A percentile compares a stretch with the other conserved stretches of the same genome.
Evolutionary conservation across 2,113 vertebrate genomes (phyloP).

Genomic region (Antechinus flavipes): DNA sequence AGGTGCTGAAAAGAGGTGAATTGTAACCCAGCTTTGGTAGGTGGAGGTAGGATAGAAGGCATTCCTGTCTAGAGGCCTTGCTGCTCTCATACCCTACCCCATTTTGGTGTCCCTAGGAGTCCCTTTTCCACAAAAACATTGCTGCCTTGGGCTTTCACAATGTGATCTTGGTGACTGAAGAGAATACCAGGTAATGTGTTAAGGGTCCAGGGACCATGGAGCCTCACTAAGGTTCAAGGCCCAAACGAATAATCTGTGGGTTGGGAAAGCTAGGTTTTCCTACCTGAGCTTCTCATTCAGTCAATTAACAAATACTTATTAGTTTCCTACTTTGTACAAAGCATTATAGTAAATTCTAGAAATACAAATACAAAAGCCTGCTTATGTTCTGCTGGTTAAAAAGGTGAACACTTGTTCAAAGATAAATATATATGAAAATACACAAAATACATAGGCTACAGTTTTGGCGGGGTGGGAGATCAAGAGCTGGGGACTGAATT

Average conservation of each 20-base stretch:
- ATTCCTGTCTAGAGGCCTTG: not conserved
- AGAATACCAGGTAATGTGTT: slow-evolving; percentile 82
- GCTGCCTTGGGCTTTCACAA: slow-evolving; percentile 74
- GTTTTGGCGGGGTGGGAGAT: not conserved
- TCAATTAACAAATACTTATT: not conserved
- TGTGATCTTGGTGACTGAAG: slow-evolving; percentile 79
- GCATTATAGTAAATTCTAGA: not conserved
- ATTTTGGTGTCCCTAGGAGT: slow-evolving; percentile 66
- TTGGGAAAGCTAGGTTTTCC: not conserved
- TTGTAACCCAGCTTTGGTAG: not conserved
- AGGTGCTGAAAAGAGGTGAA: not conserved
- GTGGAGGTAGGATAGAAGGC: not conserved
- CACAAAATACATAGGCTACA: not conserved
- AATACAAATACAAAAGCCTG: not conserved
- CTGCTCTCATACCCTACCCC: not conserved
- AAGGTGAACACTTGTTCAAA: not conserved
- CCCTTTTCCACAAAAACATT: slow-evolving; percentile 76
- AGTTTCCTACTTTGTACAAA: slow-evolving; percentile 3
- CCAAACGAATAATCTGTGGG: not conserved
- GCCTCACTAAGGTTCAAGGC: not conserved
- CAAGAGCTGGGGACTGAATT: not conserved
- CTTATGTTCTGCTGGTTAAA: not conserved
- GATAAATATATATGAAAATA: not conserved
- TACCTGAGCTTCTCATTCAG: not conserved
- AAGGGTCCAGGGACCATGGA: not conserved